Conservation (phyloP, 2,888 invertebrate species). For the Itoplectis maculator region DNA sequence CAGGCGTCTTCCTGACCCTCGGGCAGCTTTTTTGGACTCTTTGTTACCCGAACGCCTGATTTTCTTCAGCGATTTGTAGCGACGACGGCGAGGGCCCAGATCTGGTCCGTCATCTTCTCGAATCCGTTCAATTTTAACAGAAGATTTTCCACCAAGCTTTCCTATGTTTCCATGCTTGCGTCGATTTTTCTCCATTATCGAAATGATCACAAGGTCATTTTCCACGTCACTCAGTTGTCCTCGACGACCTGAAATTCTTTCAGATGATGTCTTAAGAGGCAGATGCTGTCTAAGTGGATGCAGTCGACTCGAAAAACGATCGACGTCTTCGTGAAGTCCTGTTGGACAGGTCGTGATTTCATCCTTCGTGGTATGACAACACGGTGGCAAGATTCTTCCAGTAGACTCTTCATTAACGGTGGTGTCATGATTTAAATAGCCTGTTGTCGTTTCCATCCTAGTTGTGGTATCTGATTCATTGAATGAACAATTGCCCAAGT, state of each 20-base stretch:
- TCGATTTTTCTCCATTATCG: slow-evolving; percentile 52
- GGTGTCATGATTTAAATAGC: slow-evolving; percentile 2
- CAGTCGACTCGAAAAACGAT: neutral
- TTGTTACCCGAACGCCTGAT: neutral
- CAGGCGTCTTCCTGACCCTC: slow-evolving; percentile 56
- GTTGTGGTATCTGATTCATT: neutral
- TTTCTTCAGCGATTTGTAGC: slow-evolving; percentile 18
- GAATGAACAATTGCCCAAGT: neutral
- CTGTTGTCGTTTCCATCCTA: neutral
- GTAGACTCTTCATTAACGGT: slow-evolving; percentile 20
- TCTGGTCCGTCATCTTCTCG: neutral
- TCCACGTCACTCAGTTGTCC: slow-evolving; percentile 4
- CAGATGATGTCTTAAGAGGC: neutral
- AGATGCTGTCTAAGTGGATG: neutral
- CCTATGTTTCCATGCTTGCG: slow-evolving; percentile 16
- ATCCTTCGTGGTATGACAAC: slow-evolving; percentile 3
- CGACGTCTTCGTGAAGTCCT: neutral
- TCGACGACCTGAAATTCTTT: neutral
- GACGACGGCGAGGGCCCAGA: slow-evolving; percentile 16
- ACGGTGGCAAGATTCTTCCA: slow-evolving; percentile 59
- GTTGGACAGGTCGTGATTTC: neutral
- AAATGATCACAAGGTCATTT: slow-evolving; percentile 53
- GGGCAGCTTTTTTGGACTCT: slow-evolving; percentile 11
- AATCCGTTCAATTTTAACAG: slow-evolving; percentile 17
- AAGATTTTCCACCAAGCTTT: neutral